Percentiles rank a stretch among this genome's conserved stretches.
These are phyloP conservation scores for Chrysotoxum bicinctum DNA, from an alignment of 2,888 invertebrate genomes.

Conservation along the genomic window DNA sequence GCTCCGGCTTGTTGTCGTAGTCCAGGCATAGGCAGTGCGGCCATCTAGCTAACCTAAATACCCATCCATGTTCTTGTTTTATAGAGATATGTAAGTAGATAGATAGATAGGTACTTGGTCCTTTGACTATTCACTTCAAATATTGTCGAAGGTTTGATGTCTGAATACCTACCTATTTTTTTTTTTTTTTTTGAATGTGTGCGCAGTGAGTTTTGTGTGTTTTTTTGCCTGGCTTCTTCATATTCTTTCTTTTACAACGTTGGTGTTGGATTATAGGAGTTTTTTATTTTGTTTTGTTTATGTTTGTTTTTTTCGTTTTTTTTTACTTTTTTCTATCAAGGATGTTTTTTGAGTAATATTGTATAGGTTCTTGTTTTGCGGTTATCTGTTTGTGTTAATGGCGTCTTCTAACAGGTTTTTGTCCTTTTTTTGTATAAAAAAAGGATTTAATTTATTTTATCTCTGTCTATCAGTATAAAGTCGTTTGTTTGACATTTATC, in stretches of 20 bases:
- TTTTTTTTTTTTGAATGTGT: slow-evolving; percentile 8
- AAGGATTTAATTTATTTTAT: slow-evolving; percentile 45
- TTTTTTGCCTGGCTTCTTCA: slow-evolving; percentile 1
- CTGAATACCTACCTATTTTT: too few relatives aligned
- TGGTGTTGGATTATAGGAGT: background rate
- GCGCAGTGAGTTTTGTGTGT: slow-evolving; percentile 4
- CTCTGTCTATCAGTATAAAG: slow-evolving; percentile 14
- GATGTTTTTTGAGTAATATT: slow-evolving; percentile 33
- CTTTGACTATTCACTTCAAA: slow-evolving; percentile 62
- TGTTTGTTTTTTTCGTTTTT: background rate
- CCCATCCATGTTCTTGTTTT: slow-evolving; percentile 51
- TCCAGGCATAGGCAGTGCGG: slow-evolving; percentile 64
- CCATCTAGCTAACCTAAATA: slow-evolving; percentile 69
- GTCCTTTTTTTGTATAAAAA: slow-evolving; percentile 29
- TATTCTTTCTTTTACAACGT: slow-evolving; percentile 18
- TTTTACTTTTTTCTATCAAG: slow-evolving; percentile 38
- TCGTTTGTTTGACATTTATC: slow-evolving; percentile 39
- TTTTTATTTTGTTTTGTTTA: background rate
- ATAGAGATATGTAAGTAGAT: background rate
- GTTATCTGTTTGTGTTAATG: slow-evolving; percentile 68
- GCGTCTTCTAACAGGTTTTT: slow-evolving; percentile 43
- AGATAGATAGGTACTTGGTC: background rate
- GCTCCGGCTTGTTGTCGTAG: slow-evolving; percentile 70
- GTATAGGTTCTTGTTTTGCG: slow-evolving; percentile 65
- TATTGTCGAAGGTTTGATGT: slow-evolving; percentile 52